Percentiles rank a stretch among this genome's conserved stretches.
phyloP scores from a whole-genome alignment of 64 coral and sea anemone species.

The Acropora tenuis region DNA sequence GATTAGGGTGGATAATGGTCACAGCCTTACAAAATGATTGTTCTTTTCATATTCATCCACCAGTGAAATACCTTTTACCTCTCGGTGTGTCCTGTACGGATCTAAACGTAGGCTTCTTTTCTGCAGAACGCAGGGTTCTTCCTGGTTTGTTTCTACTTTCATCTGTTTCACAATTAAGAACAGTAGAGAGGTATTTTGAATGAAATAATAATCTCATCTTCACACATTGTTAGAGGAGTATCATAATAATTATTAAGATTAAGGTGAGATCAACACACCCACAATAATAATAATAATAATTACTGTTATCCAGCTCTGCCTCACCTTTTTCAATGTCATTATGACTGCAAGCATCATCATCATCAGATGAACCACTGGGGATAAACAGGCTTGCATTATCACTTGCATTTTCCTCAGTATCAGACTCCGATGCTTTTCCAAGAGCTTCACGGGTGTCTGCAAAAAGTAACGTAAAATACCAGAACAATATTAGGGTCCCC shows the following conservation, averaged over 20 bases:
- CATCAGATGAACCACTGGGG: not conserved
- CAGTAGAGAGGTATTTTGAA: not conserved
- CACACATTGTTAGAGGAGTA: not conserved
- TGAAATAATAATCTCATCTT: not conserved
- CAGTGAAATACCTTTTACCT: not conserved
- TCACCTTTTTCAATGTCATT: not conserved
- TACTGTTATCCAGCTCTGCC: no score
- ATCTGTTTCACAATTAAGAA: conserved; percentile 10
- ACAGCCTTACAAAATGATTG: no score
- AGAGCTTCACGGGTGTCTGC: conserved; percentile 64
- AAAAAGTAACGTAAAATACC: not conserved
- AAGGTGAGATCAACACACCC: no score
- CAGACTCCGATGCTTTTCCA: conserved; percentile 32
- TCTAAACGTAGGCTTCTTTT: not conserved
- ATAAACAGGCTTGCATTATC: conserved; percentile 27
- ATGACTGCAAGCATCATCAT: not conserved
- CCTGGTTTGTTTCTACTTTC: not conserved
- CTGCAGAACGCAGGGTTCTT: not conserved
- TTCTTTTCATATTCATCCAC: not conserved
- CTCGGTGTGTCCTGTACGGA: conserved; percentile 7
- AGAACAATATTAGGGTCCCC: no score
- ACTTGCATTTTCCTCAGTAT: conserved; percentile 22
- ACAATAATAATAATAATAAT: no score
- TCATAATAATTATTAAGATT: no score
- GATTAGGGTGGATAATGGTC: no score